Base-by-base conservation (phyloP, 1,140 invertebrate genomes). In the Euura lappo region DNA sequence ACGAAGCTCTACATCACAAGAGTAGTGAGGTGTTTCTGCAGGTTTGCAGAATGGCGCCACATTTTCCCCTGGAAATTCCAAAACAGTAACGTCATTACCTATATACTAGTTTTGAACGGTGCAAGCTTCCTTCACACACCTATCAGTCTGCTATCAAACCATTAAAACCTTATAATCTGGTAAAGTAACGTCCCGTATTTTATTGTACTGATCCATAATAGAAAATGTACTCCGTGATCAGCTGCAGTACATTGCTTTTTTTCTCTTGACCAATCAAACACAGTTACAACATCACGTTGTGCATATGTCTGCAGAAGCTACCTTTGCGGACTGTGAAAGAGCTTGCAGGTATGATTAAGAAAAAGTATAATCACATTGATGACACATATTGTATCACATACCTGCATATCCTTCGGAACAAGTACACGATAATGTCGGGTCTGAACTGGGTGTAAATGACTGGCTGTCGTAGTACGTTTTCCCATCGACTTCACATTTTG, bases 401-500 rank as follows among this genome's bases (percentile, higher is more conserved):
- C 69, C 69, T 47, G 4, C n/a, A 28, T 70, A 70, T 13, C 69
- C 69, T 6, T 47, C 69, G 0, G 66, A 3, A 28, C 84, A 85
- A 0, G 6, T 44, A 0, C 77, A 73, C 1, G 78, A 46, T 65
- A 46, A 70, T 45, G 77, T 47, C 3, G 75, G 70, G 2, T 2
- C 71, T 28, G 44, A 7, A 43, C 46, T 6, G 2, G 65, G 45
- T 51, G 65, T 2, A 6, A 85, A 84, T 2, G 42, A 66, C 8
- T 85, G 67, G 8, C 84, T 81, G 1, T 80, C 81, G 3, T 28
- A 71, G n/a, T 81, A 84, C 43, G 11, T 75, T 67, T 75, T 73
- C 10, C 82, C 83, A 2, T 83, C 67, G 13, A 84, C 81, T n/a
- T 72, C 69, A 43, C 84, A 85, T 0, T 45, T 79, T 2, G 75